Evolutionary conservation across 1,140 invertebrate species (phyloP), one percentile per base, ranked within the genome.

Genomic region (Ectropis grisescens): DNA sequence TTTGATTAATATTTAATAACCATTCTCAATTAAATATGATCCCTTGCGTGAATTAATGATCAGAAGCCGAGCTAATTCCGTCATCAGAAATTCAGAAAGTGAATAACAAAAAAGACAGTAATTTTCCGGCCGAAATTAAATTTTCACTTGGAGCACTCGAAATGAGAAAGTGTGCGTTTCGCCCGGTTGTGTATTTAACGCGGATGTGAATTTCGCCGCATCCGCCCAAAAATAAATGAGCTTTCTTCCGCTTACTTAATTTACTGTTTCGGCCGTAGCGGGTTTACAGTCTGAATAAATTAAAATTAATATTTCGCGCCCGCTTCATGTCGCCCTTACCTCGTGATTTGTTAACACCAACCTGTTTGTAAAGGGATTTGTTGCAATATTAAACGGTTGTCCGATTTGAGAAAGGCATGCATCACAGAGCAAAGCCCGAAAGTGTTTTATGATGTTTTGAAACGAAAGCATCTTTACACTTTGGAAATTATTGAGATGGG

Each of bases 221-320:
- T 76, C 71, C 69, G 68, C 44, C 71, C 68, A 76, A 75, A 79
- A 76, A 75, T 80, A 72, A 72, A 80, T 75, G 71, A 72, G 64
- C 64, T 75, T 80, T 80, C 75, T 76, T 80, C 71, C 70, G 71
- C 71, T 74, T 71, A 76, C 68, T 76, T 80, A 76, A 80, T 80
- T 75, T 69, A 74, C 67, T 61, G 59, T 64, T 47, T 51, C 58
- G 57, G 59, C 54, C 58, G 54, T 40, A 43, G 49, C 53, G 59
- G 53, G 59, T 46, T 56, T 42, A 57, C 53, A 46, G 35, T 37
- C 37, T 44, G 54, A 55, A 80, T 76, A 62, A 62, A 75, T 79
- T 79, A 74, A 71, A 65, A 75, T 69, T 75, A 67, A 79, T 75
- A 74, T 71, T 75, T 66, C 48, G 49, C 54, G 59, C 37, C 57